Evolutionary conservation across 2,113 vertebrate genomes (phyloP), one percentile per base, ranked within the genome.

Genomic region (Parotia lawesii): DNA sequence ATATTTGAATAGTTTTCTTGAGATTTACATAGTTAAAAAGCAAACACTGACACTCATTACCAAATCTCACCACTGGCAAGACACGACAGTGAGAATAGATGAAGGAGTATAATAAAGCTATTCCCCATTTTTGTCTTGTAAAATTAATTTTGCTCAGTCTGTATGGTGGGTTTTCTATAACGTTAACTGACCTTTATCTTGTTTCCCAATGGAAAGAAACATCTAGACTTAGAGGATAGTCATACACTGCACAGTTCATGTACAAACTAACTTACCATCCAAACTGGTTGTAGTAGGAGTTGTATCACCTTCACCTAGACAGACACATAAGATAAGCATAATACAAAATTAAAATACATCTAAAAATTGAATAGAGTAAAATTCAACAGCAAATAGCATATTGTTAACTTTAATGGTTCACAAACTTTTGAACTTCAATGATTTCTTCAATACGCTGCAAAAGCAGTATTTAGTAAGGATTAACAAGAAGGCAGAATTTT

Each of bases 241-340:
- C 14, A 37, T 62, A 22, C 35, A 51, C 10, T 33, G 13, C 24
- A 51, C 8, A 80, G 33, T 58, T n/a, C 16, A 64, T 44, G 17
- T 42, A 37, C 27, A 95, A 79, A 51, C 25, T 87, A 89, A 97
- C 98, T 98, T 96, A 98, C 98, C 96, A 73, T 98, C 98, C 69
- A 97, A 93, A 61, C 76, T 97, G 69, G 94, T 93, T 83, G 97
- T 97, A 48, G 97, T 93, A 76, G 98, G 97, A 69, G 97, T 97
- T 54, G 97, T 97, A 89, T 98, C 98, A 38, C 97, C 97, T 96
- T 98, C 97, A 97, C 98, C 98, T 98, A 94, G 67, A 95, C 54
- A 97, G 92, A 95, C 29, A 95, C 45, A 88, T 29, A 89, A 91
- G 47, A 82, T 8, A 83, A 7, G 8, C 89, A 88, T n/a, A 93